A percentile compares a stretch with the other conserved stretches of the same genome.
These are phyloP conservation scores for Sphaerophoria taeniata DNA, from an alignment of 2,888 invertebrate species.

Conservation along the genomic window DNA sequence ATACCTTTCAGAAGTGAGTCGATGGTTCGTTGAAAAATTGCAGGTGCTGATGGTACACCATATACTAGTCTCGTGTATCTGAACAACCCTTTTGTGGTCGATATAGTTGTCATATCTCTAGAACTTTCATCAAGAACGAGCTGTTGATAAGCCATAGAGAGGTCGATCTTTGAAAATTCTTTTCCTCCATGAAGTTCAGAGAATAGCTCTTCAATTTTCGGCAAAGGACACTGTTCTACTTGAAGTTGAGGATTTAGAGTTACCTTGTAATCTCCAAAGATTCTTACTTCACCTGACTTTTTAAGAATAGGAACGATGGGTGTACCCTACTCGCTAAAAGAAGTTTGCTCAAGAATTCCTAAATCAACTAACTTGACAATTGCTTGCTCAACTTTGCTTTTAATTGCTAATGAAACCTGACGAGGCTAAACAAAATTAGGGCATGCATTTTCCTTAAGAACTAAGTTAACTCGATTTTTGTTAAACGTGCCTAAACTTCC, in stretches of 20 bases:
- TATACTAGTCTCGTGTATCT: constrained; percentile 75
- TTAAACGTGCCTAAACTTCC: constrained; percentile 61
- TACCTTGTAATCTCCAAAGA: constrained; percentile 41
- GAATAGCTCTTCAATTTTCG: constrained; percentile 38
- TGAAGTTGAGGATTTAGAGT: constrained; percentile 24
- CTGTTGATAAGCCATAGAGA: constrained; percentile 79
- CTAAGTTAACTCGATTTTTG: constrained; percentile 41
- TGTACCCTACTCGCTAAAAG: constrained; percentile 43
- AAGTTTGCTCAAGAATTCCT: constrained; percentile 16
- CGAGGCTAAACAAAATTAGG: constrained; percentile 5
- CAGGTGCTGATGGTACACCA: constrained; percentile 78
- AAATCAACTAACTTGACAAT: constrained; percentile 23
- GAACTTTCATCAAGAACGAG: constrained; percentile 75
- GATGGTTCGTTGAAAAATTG: constrained; percentile 78
- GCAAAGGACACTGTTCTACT: constrained; percentile 20
- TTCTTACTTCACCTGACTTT: constrained; percentile 20
- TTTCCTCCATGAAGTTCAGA: constrained; percentile 72
- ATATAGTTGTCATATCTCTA: constrained; percentile 75
- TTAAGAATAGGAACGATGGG: constrained; percentile 46
- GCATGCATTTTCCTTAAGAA: constrained; percentile 3
- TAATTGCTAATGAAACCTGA: constrained; percentile 19
- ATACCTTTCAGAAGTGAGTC: constrained; percentile 18
- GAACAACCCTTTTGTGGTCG: constrained; percentile 70
- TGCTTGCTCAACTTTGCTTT: constrained; percentile 24
- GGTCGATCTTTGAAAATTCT: constrained; percentile 78